These are phyloP conservation scores for Drosophila mercatorum DNA, from an alignment of 2,888 invertebrate genomes.

Conservation along the genomic window DNA sequence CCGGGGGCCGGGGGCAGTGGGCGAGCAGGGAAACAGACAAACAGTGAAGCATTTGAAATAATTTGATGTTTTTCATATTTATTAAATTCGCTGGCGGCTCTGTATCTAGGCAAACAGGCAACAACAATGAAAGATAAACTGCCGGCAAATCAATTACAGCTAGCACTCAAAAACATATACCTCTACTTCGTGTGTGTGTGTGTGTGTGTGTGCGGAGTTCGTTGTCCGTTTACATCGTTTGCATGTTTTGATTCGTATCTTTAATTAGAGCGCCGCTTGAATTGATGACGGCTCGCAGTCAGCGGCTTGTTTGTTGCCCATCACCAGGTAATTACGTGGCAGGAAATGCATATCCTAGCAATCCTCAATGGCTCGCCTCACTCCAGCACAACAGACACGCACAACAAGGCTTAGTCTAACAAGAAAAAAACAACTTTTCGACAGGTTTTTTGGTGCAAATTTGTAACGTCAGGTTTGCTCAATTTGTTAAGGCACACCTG, in stretches of 20 bases:
- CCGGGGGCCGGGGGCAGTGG: neutral
- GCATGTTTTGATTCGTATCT: conserved; percentile 75
- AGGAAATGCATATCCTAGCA: conserved; percentile 74
- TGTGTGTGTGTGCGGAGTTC: conserved; percentile 48
- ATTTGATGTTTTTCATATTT: conserved; percentile 79
- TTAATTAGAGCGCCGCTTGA: conserved; percentile 71
- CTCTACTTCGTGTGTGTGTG: conserved; percentile 7
- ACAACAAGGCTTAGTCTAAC: conserved; percentile 3
- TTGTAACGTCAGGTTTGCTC: conserved; percentile 60
- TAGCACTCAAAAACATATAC: conserved; percentile 44
- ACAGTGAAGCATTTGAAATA: conserved; percentile 71
- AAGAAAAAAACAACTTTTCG: conserved; percentile 19
- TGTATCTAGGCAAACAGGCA: conserved; percentile 39
- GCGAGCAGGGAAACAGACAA: conserved; percentile 23
- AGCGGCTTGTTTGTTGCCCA: conserved; percentile 77
- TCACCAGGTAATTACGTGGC: conserved; percentile 77
- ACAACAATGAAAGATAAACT: conserved; percentile 60
- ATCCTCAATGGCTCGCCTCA: neutral
- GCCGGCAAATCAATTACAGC: conserved; percentile 75
- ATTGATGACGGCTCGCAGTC: conserved; percentile 75
- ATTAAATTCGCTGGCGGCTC: conserved; percentile 61
- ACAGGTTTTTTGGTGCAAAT: conserved; percentile 54
- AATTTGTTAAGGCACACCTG: conserved; percentile 39
- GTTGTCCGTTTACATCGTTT: conserved; percentile 69
- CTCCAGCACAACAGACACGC: neutral